A percentile compares a stretch with the other conserved stretches of the same genome.
These are phyloP conservation scores for Pinctada fucata DNA, from an alignment of 2,888 invertebrate genomes.

Conservation along the genomic window DNA sequence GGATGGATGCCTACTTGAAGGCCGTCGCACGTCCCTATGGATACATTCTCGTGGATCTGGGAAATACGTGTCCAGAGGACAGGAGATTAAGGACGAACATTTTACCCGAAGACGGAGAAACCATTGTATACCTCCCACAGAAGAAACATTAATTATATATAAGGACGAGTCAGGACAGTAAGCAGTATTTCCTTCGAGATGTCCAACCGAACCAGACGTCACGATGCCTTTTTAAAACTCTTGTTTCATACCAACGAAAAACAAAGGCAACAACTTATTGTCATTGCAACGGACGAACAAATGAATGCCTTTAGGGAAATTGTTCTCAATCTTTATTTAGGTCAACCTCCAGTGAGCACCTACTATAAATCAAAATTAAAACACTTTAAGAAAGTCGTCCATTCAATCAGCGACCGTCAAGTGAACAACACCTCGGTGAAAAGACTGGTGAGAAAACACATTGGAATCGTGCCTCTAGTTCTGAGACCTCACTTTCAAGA, in stretches of 20 bases:
- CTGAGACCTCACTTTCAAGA: no score
- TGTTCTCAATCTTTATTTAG: not conserved
- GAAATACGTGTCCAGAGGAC: conserved; percentile 3
- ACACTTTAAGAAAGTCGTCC: not conserved
- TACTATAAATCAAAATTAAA: conserved; percentile 1
- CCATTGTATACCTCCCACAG: not conserved
- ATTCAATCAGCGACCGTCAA: not conserved
- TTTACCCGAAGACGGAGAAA: not conserved
- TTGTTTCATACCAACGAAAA: no score
- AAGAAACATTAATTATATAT: not conserved
- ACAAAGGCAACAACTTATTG: no score
- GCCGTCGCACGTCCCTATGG: conserved; percentile 7
- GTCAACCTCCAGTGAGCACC: not conserved
- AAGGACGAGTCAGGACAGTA: no score
- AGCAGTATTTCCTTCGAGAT: no score
- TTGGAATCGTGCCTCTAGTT: not conserved
- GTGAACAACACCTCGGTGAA: no score
- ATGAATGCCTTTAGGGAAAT: not conserved
- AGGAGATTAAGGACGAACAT: no score
- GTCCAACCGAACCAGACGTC: no score
- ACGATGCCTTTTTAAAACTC: no score
- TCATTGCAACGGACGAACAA: no score
- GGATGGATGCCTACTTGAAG: conserved; percentile 8
- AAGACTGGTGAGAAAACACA: not conserved
- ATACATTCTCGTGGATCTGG: conserved; percentile 7